These are phyloP conservation scores for Porites cylindrica DNA, from an alignment of 92 coral and sea anemone species.

Conservation along the genomic window DNA sequence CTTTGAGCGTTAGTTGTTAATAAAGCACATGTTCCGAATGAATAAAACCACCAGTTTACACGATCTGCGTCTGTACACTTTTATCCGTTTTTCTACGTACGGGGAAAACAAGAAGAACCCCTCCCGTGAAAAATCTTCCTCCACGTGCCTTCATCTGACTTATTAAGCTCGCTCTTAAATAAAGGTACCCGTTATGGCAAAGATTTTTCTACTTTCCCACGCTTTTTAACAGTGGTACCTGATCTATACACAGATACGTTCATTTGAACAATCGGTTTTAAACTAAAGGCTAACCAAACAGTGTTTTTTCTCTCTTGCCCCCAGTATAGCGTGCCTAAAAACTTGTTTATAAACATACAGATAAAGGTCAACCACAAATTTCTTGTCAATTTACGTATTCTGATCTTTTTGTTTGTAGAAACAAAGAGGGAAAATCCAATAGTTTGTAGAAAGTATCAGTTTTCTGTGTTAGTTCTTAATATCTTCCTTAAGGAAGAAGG, in stretches of 20 bases:
- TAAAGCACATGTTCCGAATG: constrained; percentile 24
- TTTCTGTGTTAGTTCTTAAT: too few relatives aligned
- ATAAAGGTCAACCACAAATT: neutral
- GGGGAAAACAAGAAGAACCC: neutral
- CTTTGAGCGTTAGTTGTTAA: neutral
- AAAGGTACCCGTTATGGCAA: constrained; percentile 7
- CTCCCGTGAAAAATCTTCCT: neutral
- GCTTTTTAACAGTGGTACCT: constrained; percentile 9
- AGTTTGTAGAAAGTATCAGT: too few relatives aligned
- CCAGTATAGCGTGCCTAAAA: neutral
- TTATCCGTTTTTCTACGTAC: neutral
- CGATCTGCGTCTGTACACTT: neutral
- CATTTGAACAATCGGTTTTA: neutral
- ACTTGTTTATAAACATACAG: neutral
- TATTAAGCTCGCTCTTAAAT: neutral
- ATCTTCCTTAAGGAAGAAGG: too few relatives aligned
- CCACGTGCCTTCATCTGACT: neutral
- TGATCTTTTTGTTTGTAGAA: too few relatives aligned
- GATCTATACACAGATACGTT: neutral
- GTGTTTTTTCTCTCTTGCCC: neutral
- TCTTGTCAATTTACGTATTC: too few relatives aligned
- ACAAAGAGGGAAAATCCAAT: too few relatives aligned
- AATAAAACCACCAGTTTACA: constrained; percentile 32
- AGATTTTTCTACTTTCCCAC: constrained; percentile 33
- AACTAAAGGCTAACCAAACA: neutral